phyloP scores from a whole-genome alignment of 1,140 invertebrate genomes.

The Zaprionus ornatus region DNA sequence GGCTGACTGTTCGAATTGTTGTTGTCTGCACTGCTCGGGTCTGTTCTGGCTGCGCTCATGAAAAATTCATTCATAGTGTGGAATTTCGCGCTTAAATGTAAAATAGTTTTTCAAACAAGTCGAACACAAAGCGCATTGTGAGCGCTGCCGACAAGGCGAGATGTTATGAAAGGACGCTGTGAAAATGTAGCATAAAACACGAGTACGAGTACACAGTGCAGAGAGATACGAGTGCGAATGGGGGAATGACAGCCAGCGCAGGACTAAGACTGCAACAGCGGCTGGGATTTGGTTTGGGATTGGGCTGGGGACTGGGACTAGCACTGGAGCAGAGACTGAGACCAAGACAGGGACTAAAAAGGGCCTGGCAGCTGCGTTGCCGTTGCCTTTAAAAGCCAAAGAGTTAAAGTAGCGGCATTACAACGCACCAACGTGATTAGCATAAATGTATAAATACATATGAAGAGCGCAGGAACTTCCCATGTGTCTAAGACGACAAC shows the following conservation, averaged over 20 bases:
- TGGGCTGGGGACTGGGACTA: slow-evolving; percentile 9
- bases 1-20: not conserved
- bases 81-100: slow-evolving; percentile 83
- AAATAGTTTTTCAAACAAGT: slow-evolving; percentile 83
- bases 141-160: slow-evolving; percentile 57
- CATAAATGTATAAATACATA: slow-evolving; percentile 83
- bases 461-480: slow-evolving; percentile 19
- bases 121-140: slow-evolving; percentile 79
- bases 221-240: slow-evolving; percentile 11
- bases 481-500: not conserved
- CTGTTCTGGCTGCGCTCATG: slow-evolving; percentile 58
- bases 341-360: slow-evolving; percentile 30
- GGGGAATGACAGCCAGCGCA: slow-evolving; percentile 14
- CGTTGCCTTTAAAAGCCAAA: slow-evolving; percentile 71
- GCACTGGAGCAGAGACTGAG: slow-evolving; percentile 11
- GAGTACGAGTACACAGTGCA: slow-evolving; percentile 20
- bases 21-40: not conserved
- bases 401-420: slow-evolving; percentile 81
- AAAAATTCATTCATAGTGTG: slow-evolving; percentile 83
- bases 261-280: slow-evolving; percentile 35
- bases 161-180: slow-evolving; percentile 74
- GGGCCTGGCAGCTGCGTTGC: slow-evolving; percentile 63
- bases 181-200: slow-evolving; percentile 69
- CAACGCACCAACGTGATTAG: slow-evolving; percentile 74
- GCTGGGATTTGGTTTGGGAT: slow-evolving; percentile 13